Percentiles rank a stretch among this genome's conserved stretches.
Conservation (phyloP, 2,888 invertebrate genomes). For the Hydrotaea cyrtoneurina region DNA sequence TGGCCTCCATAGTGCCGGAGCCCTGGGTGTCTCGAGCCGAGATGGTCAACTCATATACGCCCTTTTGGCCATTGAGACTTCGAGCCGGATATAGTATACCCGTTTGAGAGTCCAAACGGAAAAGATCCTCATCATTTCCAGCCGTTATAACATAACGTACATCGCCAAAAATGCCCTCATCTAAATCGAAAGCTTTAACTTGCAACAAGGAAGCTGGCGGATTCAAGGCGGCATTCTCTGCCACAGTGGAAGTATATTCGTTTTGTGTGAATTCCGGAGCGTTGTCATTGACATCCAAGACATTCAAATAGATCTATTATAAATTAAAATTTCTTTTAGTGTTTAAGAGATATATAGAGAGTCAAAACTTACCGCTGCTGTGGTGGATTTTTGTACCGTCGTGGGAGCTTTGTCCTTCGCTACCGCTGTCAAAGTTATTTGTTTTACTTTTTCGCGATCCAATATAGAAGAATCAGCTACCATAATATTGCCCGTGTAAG, state of each 20-base stretch:
- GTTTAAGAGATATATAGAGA: neutral
- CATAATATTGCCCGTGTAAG: conserved; percentile 87
- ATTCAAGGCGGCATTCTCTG: conserved; percentile 90
- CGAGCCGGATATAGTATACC: conserved; percentile 92
- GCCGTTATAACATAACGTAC: conserved; percentile 87
- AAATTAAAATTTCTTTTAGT: neutral
- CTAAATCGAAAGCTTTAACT: conserved; percentile 90
- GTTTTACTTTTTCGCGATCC: conserved; percentile 88
- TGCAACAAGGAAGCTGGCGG: conserved; percentile 92
- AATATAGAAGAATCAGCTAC: conserved; percentile 87
- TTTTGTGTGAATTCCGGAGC: conserved; percentile 89
- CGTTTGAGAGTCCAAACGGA: conserved; percentile 87
- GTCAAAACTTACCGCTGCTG: conserved; percentile 84
- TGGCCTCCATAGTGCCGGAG: conserved; percentile 84
- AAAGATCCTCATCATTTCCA: conserved; percentile 86
- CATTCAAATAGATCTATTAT: conserved; percentile 86
- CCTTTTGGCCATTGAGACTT: conserved; percentile 85
- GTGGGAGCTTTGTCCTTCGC: conserved; percentile 91
- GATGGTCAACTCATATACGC: conserved; percentile 84
- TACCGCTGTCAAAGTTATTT: conserved; percentile 88
- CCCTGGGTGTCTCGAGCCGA: conserved; percentile 89
- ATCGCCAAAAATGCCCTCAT: conserved; percentile 89
- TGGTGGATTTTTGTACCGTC: conserved; percentile 86
- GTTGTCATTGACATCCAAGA: conserved; percentile 94
- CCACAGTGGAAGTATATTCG: conserved; percentile 89